Evolutionary conservation across 2,797 vertebrate genomes (phyloP), one percentile per base, ranked within the genome.

Genomic region (Pseudomugil gertrudae): DNA sequence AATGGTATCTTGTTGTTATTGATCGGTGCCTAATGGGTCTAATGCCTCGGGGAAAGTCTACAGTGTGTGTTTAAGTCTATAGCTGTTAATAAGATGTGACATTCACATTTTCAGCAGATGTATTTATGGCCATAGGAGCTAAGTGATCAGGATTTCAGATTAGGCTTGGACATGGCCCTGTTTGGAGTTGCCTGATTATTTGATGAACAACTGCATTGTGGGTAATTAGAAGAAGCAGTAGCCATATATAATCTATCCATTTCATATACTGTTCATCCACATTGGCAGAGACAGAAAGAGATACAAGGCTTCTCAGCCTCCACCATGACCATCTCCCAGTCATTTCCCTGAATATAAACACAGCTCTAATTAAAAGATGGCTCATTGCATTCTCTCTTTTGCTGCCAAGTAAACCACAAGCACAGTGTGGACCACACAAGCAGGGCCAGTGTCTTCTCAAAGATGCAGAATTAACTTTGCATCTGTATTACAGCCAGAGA

Each of bases 341-440:
- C 69, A 80, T 79, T 90, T 86, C 67, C 66, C 72, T 75, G 62
- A 79, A 76, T 57, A 75, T 85, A 85, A 90, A 90, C 79, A 90
- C 62, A 21, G 66, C 73, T 74, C 87, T 90, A 89, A 91, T 91
- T 90, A 92, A 92, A 90, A 90, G 88, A 88, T 80, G 82, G 87
- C 80, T 89, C 62, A 70, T 81, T 81, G 73, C 81, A 71, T 73
- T 88, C 72, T 81, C 67, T 78, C 43, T 76, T 88, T 87, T 56
- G 66, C 84, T 87, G 87, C 87, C 84, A 88, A 92, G 83, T 89
- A 69, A 85, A 89, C 87, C 84, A 66, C 87, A 86, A 80, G 69
- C 68, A 72, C 81, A 79, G 61, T 30, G 23, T 45, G 58, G 92
- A 92, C 91, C 91, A 92, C 92, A 93, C 91, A 90, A 53, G 83